Base-by-base conservation (phyloP, 2,113 vertebrate genomes). In the Salvelinus fontinalis region DNA sequence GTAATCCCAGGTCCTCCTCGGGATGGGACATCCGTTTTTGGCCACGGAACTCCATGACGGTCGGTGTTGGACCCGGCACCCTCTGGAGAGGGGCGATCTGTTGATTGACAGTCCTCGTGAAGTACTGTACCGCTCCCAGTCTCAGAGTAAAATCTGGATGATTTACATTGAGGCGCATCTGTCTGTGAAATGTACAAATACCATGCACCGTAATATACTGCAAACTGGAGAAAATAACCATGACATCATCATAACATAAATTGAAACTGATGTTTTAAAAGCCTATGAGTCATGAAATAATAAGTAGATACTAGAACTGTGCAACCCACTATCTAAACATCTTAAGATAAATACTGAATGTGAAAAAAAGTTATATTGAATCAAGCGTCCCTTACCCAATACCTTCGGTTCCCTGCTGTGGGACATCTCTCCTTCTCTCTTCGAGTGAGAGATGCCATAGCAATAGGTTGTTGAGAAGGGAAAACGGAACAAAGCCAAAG, bases 401-500 rank as follows among this genome's bases (percentile, higher is more conserved):
- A 95, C 91, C 94, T 92, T 86, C 90, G 93, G 91, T 89, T 90
- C 81, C 90, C 87, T 79, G 89, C 87, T 81, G 92, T 89, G 68
- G 94, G 91, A 57, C 94, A 93, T 12, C 93, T 89, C 83, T 94
- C 90, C 80, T 94, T 95, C 85, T 95, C 96, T 92, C 93, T 94
- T 80, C 94, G 95, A 86, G 95, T 94, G 89, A 97, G 91, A 16
- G 94, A 97, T 94, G 95, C 95, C 96, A 98, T 98, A 92, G 82
- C 94, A 94, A 91, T 91, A 90, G 79, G 90, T 62, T 29, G 91
- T 89, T 91, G 89, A 87, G 83, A 88, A 92, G 90, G 76, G 85
- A 83, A 13, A 74, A 78, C 82, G 82, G 82, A 87, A 92, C 90
- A 91, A 91, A 91, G 88, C 13, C 67, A 68, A 34, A 20, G 31